Conservation (phyloP, 2,888 invertebrate species). For the Cerastoderma edule region DNA sequence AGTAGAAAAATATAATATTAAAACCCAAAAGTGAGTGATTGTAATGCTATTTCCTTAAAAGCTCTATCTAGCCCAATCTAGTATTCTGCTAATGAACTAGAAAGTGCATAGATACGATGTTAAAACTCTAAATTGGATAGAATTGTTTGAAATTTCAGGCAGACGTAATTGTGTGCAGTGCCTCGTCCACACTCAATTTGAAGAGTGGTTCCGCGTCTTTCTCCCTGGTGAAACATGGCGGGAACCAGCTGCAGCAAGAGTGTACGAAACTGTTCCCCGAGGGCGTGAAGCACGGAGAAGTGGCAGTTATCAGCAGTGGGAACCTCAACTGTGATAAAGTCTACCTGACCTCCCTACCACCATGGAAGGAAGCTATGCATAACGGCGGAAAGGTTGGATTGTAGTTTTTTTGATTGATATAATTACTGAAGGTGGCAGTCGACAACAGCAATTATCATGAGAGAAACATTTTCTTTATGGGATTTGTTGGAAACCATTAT, state of each 20-base stretch:
- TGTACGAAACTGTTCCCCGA: conserved; percentile 59
- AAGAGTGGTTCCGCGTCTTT: conserved; percentile 70
- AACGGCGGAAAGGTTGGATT: conserved; percentile 56
- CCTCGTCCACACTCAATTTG: conserved; percentile 67
- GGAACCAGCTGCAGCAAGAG: conserved; percentile 68
- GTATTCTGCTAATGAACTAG: not conserved
- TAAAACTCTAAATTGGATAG: not conserved
- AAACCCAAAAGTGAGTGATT: too few relatives aligned
- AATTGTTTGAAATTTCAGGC: conserved; percentile 66
- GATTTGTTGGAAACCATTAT: too few relatives aligned
- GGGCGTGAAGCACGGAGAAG: conserved; percentile 66
- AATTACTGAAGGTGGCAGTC: too few relatives aligned
- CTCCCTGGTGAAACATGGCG: conserved; percentile 71
- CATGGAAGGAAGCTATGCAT: conserved; percentile 56
- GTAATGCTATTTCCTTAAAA: too few relatives aligned
- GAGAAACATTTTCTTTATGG: too few relatives aligned
- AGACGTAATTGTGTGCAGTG: conserved; percentile 75
- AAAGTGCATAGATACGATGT: not conserved
- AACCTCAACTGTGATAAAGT: conserved; percentile 68
- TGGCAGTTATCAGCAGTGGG: conserved; percentile 66
- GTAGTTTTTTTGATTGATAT: too few relatives aligned
- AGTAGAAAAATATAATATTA: too few relatives aligned
- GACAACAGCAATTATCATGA: too few relatives aligned
- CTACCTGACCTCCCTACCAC: conserved; percentile 65
- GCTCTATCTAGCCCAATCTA: too few relatives aligned